A percentile compares a stretch with the other conserved stretches of the same genome.
Conservation (phyloP, 2,888 invertebrate species). For the Leptinotarsa juncta region DNA sequence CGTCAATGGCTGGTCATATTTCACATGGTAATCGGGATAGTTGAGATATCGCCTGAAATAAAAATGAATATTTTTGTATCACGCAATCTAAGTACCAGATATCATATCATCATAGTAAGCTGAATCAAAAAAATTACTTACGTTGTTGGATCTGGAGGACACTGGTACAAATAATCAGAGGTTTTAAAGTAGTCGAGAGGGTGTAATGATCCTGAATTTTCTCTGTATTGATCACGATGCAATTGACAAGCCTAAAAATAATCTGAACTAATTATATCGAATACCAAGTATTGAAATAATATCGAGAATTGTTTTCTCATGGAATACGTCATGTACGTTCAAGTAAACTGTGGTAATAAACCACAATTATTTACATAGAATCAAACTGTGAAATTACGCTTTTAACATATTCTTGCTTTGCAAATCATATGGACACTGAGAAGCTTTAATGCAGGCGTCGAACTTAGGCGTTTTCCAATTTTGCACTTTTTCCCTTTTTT, state of each 20-base stretch:
- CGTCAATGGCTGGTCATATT: conserved; percentile 72
- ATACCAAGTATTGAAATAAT: no score
- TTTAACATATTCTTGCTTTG: no score
- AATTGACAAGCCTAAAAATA: conserved; percentile 69
- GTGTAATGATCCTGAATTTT: conserved; percentile 70
- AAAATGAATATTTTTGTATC: neutral
- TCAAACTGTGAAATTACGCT: no score
- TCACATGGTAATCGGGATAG: conserved; percentile 70
- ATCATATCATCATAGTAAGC: neutral
- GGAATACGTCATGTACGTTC: no score
- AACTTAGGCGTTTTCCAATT: no score
- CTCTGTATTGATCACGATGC: conserved; percentile 73
- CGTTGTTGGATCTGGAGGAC: conserved; percentile 70
- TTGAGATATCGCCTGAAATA: conserved; percentile 67
- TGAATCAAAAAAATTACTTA: conserved; percentile 39
- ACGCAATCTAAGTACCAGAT: neutral
- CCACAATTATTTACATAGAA: no score
- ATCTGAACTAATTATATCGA: neutral
- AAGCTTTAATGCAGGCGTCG: no score
- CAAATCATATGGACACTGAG: no score
- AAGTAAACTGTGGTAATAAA: no score
- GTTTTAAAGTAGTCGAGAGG: conserved; percentile 71
- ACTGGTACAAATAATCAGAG: conserved; percentile 68
- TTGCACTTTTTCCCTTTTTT: no score
- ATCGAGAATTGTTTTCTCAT: no score